phyloP scores from a whole-genome alignment of 2,888 invertebrate genomes.

The Tupiocoris notatus region DNA sequence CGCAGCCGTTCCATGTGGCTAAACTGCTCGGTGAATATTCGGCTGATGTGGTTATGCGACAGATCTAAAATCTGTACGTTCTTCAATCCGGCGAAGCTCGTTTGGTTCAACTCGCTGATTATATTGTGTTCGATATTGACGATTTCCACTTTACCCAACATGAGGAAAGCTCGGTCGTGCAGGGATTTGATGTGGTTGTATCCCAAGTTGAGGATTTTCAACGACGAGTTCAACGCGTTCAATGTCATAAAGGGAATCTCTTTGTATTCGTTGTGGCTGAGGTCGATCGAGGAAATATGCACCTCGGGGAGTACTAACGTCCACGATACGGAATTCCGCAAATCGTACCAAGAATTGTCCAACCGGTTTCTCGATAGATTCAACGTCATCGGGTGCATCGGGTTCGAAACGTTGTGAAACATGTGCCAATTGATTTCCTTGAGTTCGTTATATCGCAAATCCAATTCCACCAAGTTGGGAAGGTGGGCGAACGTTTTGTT shows the following conservation, averaged over 20 bases:
- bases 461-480: constrained; percentile 72
- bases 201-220: constrained; percentile 69
- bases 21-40: constrained; percentile 77
- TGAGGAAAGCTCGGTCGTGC: constrained; percentile 72
- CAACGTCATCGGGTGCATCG: constrained; percentile 66
- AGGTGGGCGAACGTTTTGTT: constrained; percentile 72
- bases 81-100: constrained; percentile 72
- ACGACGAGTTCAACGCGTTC: constrained; percentile 62
- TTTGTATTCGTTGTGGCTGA: constrained; percentile 66
- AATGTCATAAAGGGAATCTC: constrained; percentile 65
- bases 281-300: constrained; percentile 68
- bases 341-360: constrained; percentile 53
- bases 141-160: constrained; percentile 68
- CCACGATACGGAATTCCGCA: background rate
- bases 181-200: constrained; percentile 71
- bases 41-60: constrained; percentile 71
- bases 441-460: constrained; percentile 76
- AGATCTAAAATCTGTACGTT: constrained; percentile 76
- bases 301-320: constrained; percentile 55
- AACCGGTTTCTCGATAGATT: constrained; percentile 74
- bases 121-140: constrained; percentile 73
- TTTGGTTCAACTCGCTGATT: constrained; percentile 67
- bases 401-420: constrained; percentile 67
- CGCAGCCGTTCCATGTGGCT: constrained; percentile 71
- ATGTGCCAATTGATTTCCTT: constrained; percentile 66